Evolutionary conservation across 2,797 vertebrate species (phyloP), one percentile per base, ranked within the genome.

Genomic region (Gallinago stenura): DNA sequence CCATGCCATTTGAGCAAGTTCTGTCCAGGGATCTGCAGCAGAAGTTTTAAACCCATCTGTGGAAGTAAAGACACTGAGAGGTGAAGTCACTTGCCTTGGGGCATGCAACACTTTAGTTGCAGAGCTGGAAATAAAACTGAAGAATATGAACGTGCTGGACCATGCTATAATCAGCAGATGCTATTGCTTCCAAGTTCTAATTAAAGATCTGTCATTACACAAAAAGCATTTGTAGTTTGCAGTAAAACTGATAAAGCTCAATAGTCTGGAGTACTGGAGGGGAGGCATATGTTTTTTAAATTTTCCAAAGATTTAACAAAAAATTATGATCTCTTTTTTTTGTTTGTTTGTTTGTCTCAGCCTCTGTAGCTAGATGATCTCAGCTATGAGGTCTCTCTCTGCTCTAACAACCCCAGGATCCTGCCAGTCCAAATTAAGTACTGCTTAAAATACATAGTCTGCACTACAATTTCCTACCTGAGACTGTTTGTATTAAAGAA

Each of bases 51-150:
- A 56, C 72, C 75, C 20, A 12, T 78, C 79, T 80, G 50, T 71
- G 57, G 50, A 91, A 65, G 33, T 69, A 69, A 71, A 92, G 90
- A 73, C 78, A 45, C n/a, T 12, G 15, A 83, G 65, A 75, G 31
- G 53, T 96, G 96, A 97, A 96, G 81, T 95, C 92, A 95, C 86
- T 94, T 93, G 95, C 93, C 92, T 88, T 62, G 54, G 85, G 92
- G 94, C 68, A 1, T 39, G 54, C 71, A 95, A 57, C 72, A 72
- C 72, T 90, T 89, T 84, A 89, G 83, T 87, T 96, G 90, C 71
- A 94, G 90, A 96, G 83, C 75, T 97, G 81, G 90, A 96, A 97
- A 93, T 87, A 93, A 95, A 95, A 68, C 53, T 87, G 86, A 93
- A 75, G 65, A 89, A 90, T 90, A 90, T 28, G 91, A 93, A 94